Percentiles rank a stretch among this genome's conserved stretches.
Conservation (phyloP, 1,140 invertebrate species). For the Ladona fulva region DNA sequence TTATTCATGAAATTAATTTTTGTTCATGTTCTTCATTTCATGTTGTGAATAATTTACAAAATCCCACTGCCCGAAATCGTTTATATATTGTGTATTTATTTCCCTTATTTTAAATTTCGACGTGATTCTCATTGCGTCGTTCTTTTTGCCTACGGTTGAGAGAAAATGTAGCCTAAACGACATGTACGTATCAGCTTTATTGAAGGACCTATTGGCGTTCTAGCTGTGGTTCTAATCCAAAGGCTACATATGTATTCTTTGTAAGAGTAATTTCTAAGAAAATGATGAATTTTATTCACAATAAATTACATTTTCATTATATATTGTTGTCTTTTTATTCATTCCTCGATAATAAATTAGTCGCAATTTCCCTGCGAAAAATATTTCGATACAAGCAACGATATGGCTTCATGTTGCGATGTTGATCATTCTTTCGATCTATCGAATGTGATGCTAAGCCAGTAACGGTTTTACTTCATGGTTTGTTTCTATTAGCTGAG, state of each 20-base stretch:
- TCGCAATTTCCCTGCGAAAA: neutral
- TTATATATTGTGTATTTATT: constrained; percentile 7
- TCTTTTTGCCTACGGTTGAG: neutral
- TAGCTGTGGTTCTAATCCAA: neutral
- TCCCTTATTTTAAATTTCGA: neutral
- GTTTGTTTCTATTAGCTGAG: no score
- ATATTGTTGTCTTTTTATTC: neutral
- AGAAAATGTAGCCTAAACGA: neutral
- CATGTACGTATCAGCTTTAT: neutral
- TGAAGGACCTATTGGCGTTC: neutral
- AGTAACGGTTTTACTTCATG: neutral
- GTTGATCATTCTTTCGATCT: neutral
- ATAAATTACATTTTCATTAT: constrained; percentile 1
- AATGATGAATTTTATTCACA: constrained; percentile 1
- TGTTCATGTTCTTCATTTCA: neutral
- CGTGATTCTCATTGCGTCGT: neutral
- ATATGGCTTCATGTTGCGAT: neutral
- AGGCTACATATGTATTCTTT: neutral
- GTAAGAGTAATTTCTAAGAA: constrained; percentile 7
- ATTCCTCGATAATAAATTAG: neutral
- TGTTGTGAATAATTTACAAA: neutral
- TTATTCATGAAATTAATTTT: neutral
- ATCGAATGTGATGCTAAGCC: neutral
- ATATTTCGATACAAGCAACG: neutral
- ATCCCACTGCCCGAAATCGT: neutral